A percentile compares a stretch with the other conserved stretches of the same genome.
These are phyloP conservation scores for Thaleichthys pacificus DNA, from an alignment of 2,797 vertebrate genomes.

Conservation along the genomic window DNA sequence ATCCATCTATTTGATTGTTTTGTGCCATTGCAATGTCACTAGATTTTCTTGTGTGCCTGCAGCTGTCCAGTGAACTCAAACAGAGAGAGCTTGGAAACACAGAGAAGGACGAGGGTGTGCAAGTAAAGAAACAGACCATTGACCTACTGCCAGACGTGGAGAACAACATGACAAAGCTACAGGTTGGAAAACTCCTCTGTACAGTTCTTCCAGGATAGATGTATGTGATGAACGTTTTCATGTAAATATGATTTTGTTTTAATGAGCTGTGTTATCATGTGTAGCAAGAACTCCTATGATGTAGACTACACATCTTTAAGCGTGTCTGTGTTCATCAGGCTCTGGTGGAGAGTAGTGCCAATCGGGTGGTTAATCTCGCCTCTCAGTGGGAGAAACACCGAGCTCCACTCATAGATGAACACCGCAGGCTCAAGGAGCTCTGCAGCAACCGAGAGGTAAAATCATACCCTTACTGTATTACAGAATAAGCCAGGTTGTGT, in stretches of 20 bases:
- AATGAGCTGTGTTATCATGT: too few relatives aligned
- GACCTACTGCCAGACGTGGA: slow-evolving; percentile 82
- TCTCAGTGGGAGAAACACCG: slow-evolving; percentile 92
- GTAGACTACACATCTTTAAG: not conserved
- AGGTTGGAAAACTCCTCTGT: slow-evolving; percentile 68
- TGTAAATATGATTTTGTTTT: not conserved
- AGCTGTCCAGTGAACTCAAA: slow-evolving; percentile 80
- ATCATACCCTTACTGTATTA: not conserved
- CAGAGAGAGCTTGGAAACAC: slow-evolving; percentile 70
- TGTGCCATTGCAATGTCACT: not conserved
- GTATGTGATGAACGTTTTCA: not conserved
- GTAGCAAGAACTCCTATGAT: too few relatives aligned
- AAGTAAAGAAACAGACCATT: slow-evolving; percentile 81
- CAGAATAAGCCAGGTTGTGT: not conserved
- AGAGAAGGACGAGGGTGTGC: slow-evolving; percentile 72
- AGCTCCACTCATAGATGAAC: slow-evolving; percentile 83
- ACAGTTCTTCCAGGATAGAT: too few relatives aligned
- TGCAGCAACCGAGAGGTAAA: slow-evolving; percentile 83
- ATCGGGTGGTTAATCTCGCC: slow-evolving; percentile 80
- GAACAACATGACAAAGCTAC: slow-evolving; percentile 81
- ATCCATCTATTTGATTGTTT: not conserved
- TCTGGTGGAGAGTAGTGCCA: slow-evolving; percentile 82
- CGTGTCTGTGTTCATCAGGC: slow-evolving; percentile 58
- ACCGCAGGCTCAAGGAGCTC: slow-evolving; percentile 81
- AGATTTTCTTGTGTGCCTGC: slow-evolving; percentile 8